Evolutionary conservation across 2,888 invertebrate genomes (phyloP), one percentile per base, ranked within the genome.

Genomic region (Atrina japonica): DNA sequence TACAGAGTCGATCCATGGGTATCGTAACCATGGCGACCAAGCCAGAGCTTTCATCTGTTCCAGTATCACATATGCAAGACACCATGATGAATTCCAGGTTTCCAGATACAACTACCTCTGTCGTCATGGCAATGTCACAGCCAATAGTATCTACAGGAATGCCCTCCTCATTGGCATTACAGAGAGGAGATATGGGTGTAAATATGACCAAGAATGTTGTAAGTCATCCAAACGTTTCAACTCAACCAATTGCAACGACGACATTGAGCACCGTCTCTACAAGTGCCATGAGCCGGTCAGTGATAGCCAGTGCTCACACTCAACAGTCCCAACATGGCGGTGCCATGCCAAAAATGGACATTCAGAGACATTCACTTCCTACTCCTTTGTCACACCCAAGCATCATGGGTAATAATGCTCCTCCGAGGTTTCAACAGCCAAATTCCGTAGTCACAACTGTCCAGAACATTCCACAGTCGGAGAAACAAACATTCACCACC

Each of bases 41-140:
- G 27, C 27, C 27, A 7, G 64, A 53, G 16, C n/a, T 43, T 7
- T 35, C 56, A 9, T 56, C 21, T 2, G n/a, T 11, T 5, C 35
- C 14, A 18, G 49, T 18, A n/a, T 18, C 49, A n/a, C 5, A 21
- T 11, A n/a, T 11, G 18, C 18, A 18, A 18, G 23, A 49, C 9
- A 2, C 49, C 9, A 18, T 49, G 11, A 49, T 49, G 49, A 49
- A 49, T 11, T 35, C 35, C 14, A 49, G 49, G 11, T 11, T n/a
- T 1, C 49, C 18, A n/a, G 49, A 49, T 9, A 18, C 35, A 7
- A 35, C 35, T 11, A 61, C 61, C 23, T 52, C 66, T 41, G 66
- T 66, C 45, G 66, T 60, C 14, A 70, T 70, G 70, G 50, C 66
- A 56, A 23, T 60, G 29, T 56, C 55, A 7, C 56, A 56, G 40